A percentile compares a stretch with the other conserved stretches of the same genome.
Conservation (phyloP, 2,888 invertebrate species). For the Drosophila siamana region DNA sequence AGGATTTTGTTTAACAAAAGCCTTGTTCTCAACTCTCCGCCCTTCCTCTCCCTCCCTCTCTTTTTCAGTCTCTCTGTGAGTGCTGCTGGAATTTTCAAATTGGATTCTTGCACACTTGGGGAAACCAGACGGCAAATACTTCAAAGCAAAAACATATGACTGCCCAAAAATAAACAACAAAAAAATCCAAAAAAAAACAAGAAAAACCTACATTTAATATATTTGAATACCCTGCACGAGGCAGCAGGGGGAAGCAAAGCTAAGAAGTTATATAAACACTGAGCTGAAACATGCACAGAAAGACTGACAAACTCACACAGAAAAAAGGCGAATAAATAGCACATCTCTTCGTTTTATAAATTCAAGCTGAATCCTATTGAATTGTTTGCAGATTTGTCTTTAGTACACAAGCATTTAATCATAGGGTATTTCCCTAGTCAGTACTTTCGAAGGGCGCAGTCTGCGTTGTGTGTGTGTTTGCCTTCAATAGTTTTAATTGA, state of each 20-base stretch:
- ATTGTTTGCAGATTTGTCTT: too few species aligned
- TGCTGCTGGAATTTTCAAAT: constrained; percentile 50
- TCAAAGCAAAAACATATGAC: constrained; percentile 31
- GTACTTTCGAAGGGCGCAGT: neutral
- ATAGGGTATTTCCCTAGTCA: neutral
- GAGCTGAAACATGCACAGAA: too few species aligned
- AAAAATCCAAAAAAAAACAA: neutral
- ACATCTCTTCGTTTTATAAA: too few species aligned
- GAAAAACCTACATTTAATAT: constrained; percentile 7
- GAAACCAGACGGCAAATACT: constrained; percentile 27
- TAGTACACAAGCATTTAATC: neutral
- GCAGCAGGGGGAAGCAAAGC: too few species aligned
- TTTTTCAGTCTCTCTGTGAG: neutral
- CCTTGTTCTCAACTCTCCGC: neutral
- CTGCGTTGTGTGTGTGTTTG: neutral
- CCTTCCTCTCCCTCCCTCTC: neutral
- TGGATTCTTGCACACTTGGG: constrained; percentile 52
- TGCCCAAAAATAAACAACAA: neutral
- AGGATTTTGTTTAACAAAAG: constrained; percentile 29
- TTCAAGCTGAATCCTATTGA: too few species aligned
- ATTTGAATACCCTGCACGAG: constrained; percentile 5
- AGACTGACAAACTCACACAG: too few species aligned
- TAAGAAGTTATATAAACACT: too few species aligned
- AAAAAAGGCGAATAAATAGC: too few species aligned
- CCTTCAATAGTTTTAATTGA: constrained; percentile 26